Evolutionary conservation across 2,797 vertebrate species (phyloP), one percentile per base, ranked within the genome.

Genomic region (Leuciscus waleckii): DNA sequence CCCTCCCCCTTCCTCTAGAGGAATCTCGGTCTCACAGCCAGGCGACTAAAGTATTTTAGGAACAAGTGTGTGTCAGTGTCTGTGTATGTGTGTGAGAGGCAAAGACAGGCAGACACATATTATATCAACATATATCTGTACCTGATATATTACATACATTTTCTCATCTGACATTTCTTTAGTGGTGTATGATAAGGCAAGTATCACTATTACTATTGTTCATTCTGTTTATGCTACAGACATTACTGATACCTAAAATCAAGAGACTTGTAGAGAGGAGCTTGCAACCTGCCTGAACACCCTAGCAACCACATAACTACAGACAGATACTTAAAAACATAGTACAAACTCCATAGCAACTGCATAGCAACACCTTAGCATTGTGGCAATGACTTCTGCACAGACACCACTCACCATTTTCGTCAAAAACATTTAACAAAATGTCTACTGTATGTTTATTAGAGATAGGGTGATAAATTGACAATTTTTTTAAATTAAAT

Each of bases 1-100:
- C 35, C 78, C 86, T 8, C 87, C 86, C 85, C 70, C 75, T 86
- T 87, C 84, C 68, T 85, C 84, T 81, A 88, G 83, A 82, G 83
- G 83, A 88, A 84, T 84, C 82, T 86, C 75, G 83, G 46, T 84
- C 82, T 69, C 87, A 76, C 76, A 88, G 82, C 85, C 82, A 88
- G 88, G 74, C 82, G 85, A 79, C 76, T 86, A 71, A 87, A 85
- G 86, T 90, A 90, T 90, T 90, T 90, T 89, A 79, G 84, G 89
- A 90, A 90, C 87, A 89, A 32, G 67, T 86, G 70, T 76, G n/a
- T 61, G 70, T 69, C 8, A 26, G 61, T 85, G 61, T 84, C 71
- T 84, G 81, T 83, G 65, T 76, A 74, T 85, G 82, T 83, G 67
- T 75, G 70, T 32, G 71, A 83, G 82, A 84, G 26, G 32, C 17